These are phyloP conservation scores for Pseudomyrmex pallidus DNA, from an alignment of 1,140 invertebrate species.

Conservation along the genomic window DNA sequence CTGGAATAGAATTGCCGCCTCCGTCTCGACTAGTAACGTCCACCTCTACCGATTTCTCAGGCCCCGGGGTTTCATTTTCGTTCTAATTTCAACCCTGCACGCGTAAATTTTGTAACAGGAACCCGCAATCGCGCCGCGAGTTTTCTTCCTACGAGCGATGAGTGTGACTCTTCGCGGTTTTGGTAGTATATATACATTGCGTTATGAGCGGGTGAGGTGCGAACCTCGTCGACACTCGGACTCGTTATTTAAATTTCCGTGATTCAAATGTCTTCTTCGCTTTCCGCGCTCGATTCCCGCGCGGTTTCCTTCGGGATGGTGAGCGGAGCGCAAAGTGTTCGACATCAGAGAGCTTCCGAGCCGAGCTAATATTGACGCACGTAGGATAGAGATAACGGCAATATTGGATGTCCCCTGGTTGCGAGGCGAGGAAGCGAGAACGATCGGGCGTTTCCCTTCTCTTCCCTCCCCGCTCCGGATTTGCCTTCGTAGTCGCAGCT, in stretches of 20 bases:
- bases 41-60: slow-evolving; percentile 3
- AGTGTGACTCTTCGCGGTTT: slow-evolving; percentile 8
- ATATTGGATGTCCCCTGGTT: slow-evolving; percentile 82
- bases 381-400: slow-evolving; percentile 81
- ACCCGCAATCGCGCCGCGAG: not conserved
- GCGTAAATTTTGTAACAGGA: slow-evolving; percentile 22
- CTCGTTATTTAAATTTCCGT: slow-evolving; percentile 5
- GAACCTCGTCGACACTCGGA: not conserved
- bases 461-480: slow-evolving; percentile 57
- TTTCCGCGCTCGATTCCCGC: not conserved
- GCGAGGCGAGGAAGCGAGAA: slow-evolving; percentile 59
- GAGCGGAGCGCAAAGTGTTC: slow-evolving; percentile 54
- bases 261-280: slow-evolving; percentile 5
- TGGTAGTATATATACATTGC: not conserved
- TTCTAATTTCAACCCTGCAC: slow-evolving; percentile 1
- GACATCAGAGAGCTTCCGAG: slow-evolving; percentile 44
- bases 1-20: not conserved
- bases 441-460: not conserved
- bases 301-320: not conserved
- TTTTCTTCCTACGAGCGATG: slow-evolving; percentile 19
- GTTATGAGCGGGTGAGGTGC: not conserved
- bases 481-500: slow-evolving; percentile 79
- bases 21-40: slow-evolving; percentile 15
- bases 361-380: slow-evolving; percentile 82
- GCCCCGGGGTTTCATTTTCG: not conserved